A percentile compares a stretch with the other conserved stretches of the same genome.
Conservation (phyloP, 1,140 invertebrate species). For the Cotesia typhae region DNA sequence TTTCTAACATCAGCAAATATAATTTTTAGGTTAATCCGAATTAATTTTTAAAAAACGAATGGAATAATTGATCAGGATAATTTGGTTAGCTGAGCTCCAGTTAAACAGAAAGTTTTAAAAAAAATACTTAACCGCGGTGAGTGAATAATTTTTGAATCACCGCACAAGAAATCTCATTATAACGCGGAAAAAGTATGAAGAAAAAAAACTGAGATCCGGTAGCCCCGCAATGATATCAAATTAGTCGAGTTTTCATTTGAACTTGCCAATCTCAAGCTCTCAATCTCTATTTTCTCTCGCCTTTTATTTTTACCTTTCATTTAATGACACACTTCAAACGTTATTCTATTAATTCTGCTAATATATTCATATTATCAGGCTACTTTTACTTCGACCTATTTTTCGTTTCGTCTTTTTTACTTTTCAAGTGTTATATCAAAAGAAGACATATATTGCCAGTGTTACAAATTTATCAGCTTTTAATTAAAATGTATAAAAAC, state of each 20-base stretch:
- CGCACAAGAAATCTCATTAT: slow-evolving; percentile 62
- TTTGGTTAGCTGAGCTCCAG: neutral
- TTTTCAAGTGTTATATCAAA: neutral
- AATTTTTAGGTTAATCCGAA: neutral
- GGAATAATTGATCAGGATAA: neutral
- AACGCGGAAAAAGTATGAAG: slow-evolving; percentile 42
- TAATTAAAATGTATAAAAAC: no score
- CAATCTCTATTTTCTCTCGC: slow-evolving; percentile 55
- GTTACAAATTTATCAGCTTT: no score
- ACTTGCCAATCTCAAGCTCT: slow-evolving; percentile 42
- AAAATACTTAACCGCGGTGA: slow-evolving; percentile 46
- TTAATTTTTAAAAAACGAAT: neutral
- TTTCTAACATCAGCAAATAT: no score
- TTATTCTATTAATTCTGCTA: neutral
- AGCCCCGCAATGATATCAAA: slow-evolving; percentile 54
- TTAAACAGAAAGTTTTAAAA: slow-evolving; percentile 5
- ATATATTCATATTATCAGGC: neutral
- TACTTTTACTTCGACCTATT: neutral
- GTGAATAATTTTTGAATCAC: slow-evolving; percentile 58
- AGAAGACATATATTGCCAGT: no score
- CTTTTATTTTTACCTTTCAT: slow-evolving; percentile 47
- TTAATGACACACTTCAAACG: slow-evolving; percentile 10
- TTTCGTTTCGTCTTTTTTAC: neutral
- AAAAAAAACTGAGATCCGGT: slow-evolving; percentile 44
- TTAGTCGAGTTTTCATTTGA: slow-evolving; percentile 63